These are phyloP conservation scores for Microctenopoma stevenorrisi DNA, from an alignment of 2,797 vertebrate genomes.

Conservation along the genomic window DNA sequence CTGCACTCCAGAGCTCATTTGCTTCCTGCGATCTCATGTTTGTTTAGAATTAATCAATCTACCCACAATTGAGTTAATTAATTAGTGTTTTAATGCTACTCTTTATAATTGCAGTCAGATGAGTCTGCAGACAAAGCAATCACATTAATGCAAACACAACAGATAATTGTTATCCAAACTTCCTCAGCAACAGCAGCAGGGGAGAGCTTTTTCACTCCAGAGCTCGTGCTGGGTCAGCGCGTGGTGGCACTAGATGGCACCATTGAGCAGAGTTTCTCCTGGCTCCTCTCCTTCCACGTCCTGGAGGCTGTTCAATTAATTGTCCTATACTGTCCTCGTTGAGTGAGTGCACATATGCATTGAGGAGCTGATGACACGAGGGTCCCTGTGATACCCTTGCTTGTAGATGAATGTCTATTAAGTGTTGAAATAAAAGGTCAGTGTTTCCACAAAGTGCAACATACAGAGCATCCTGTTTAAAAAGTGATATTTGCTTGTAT, in stretches of 20 bases:
- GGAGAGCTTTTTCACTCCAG: slow-evolving; percentile 42
- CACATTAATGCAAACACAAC: slow-evolving; percentile 85
- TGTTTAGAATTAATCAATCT: slow-evolving; percentile 86
- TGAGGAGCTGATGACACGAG: slow-evolving; percentile 64
- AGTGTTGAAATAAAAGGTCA: slow-evolving; percentile 66
- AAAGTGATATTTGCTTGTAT: slow-evolving; percentile 72
- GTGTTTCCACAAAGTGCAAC: slow-evolving; percentile 60
- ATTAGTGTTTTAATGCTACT: slow-evolving; percentile 88
- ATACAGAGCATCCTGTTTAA: slow-evolving; percentile 55
- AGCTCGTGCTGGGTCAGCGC: not conserved
- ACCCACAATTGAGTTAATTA: slow-evolving; percentile 85
- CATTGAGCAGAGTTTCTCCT: slow-evolving; percentile 81
- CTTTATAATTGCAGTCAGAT: slow-evolving; percentile 86
- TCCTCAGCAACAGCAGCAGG: slow-evolving; percentile 59
- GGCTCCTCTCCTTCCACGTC: slow-evolving; percentile 47
- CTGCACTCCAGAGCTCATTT: slow-evolving; percentile 85
- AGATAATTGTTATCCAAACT: slow-evolving; percentile 85
- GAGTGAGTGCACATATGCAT: slow-evolving; percentile 65
- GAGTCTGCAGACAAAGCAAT: slow-evolving; percentile 85
- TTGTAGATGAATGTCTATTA: slow-evolving; percentile 62
- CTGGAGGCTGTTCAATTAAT: slow-evolving; percentile 75
- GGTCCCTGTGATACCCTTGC: slow-evolving; percentile 60
- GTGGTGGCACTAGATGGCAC: slow-evolving; percentile 83
- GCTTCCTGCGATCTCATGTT: slow-evolving; percentile 84
- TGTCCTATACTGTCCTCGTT: slow-evolving; percentile 66